Evolutionary conservation across 2,113 vertebrate species (phyloP).

Genomic region (Serinus canaria): DNA sequence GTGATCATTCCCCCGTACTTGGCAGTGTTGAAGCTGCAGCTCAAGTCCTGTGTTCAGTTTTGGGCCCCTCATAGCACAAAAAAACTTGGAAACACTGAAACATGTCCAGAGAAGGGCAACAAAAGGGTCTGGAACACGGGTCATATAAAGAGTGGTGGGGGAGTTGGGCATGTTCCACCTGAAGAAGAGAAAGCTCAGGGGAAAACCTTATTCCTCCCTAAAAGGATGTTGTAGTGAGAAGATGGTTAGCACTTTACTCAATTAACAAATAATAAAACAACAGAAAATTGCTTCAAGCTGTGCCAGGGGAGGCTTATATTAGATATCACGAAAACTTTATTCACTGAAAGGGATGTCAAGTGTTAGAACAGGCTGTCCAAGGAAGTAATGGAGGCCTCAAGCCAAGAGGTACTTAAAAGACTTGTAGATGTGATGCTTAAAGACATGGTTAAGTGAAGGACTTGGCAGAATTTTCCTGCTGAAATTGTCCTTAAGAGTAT

Average conservation of each 20-base stretch:
- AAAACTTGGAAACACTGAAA: not conserved
- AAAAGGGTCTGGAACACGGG: accelerated
- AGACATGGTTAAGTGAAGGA: not conserved
- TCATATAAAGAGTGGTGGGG: not conserved
- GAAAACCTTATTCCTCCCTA: not conserved
- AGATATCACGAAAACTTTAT: accelerated
- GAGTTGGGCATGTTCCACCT: not conserved
- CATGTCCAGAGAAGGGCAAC: not conserved
- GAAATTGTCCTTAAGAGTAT: not conserved
- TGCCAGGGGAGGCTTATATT: not conserved
- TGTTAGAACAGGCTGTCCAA: not conserved
- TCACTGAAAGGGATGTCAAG: not conserved
- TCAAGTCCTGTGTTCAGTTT: not conserved
- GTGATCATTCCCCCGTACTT: too few species aligned
- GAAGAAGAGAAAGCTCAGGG: not conserved
- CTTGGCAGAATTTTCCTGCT: accelerated
- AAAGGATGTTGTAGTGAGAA: not conserved
- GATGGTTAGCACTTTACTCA: not conserved
- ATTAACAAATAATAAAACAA: not conserved
- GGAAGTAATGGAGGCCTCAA: not conserved
- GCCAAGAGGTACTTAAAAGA: not conserved
- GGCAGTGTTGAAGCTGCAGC: not conserved
- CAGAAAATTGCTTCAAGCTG: not conserved
- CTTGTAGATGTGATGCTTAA: not conserved
- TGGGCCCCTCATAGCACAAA: not conserved